These are phyloP conservation scores for Xiphorhynchus elegans DNA, from an alignment of 2,113 vertebrate genomes.

Conservation along the genomic window DNA sequence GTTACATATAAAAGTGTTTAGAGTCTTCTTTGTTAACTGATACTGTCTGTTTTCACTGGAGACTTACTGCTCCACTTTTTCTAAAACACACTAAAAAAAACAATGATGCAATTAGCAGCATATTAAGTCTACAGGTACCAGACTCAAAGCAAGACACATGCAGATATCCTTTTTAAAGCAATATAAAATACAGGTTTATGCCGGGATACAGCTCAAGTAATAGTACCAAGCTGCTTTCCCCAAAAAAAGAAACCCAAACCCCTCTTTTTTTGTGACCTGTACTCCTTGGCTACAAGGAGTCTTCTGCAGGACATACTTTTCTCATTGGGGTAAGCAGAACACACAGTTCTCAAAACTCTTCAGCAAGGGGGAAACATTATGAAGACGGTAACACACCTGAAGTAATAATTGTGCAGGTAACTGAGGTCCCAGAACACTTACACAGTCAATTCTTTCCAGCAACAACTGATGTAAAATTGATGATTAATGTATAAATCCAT, in stretches of 20 bases:
- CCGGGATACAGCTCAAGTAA: not conserved
- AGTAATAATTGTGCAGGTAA: not conserved
- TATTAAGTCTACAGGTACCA: not conserved
- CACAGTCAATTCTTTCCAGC: not conserved
- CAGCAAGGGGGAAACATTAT: not conserved
- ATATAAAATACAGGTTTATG: not conserved
- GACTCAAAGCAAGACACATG: not conserved
- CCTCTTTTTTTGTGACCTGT: not conserved
- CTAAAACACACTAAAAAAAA: rapidly evolving
- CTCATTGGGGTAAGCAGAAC: not conserved
- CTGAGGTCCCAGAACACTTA: not conserved
- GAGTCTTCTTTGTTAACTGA: not conserved
- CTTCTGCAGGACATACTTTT: not conserved
- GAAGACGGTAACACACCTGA: not conserved
- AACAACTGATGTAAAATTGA: not conserved
- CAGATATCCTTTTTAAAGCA: not conserved
- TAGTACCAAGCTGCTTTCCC: not conserved
- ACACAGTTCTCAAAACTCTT: rapidly evolving
- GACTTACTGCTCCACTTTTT: not conserved
- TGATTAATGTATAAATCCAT: not conserved
- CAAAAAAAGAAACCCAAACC: not conserved
- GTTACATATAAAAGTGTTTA: not conserved
- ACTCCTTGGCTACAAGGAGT: not conserved
- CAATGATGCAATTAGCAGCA: not conserved
- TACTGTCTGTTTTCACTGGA: not conserved